A percentile compares a stretch with the other conserved stretches of the same genome.
Evolutionary conservation across 2,888 invertebrate genomes (phyloP).

Genomic region (Corythucha ciliata): DNA sequence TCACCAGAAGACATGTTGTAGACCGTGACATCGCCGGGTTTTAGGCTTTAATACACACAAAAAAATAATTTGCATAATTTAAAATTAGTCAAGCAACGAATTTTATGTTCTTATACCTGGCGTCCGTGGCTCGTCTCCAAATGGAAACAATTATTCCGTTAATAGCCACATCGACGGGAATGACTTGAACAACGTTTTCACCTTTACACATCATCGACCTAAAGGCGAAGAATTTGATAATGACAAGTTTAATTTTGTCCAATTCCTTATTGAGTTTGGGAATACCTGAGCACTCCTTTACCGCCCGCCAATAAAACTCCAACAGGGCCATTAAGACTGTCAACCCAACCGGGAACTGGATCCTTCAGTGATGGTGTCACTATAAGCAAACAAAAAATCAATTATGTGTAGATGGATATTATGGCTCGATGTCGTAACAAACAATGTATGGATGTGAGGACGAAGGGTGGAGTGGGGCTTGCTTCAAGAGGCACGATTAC

Average conservation of each 20-base stretch:
- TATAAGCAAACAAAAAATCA: constrained; percentile 42
- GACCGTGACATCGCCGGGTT: constrained; percentile 40
- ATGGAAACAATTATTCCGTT: constrained; percentile 69
- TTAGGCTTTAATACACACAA: neutral
- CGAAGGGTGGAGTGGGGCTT: too few species aligned
- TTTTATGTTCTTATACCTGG: constrained; percentile 2
- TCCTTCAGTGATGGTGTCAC: constrained; percentile 70
- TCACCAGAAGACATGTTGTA: constrained; percentile 70
- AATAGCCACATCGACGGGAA: constrained; percentile 71
- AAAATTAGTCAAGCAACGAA: neutral
- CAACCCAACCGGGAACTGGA: constrained; percentile 80
- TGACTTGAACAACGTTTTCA: constrained; percentile 53
- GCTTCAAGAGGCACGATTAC: too few species aligned
- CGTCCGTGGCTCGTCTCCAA: constrained; percentile 47
- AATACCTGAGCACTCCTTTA: constrained; percentile 67
- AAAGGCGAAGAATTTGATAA: too few species aligned
- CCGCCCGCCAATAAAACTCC: constrained; percentile 74
- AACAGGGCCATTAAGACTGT: constrained; percentile 83
- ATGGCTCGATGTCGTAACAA: too few species aligned
- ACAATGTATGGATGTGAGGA: too few species aligned
- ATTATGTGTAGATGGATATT: too few species aligned
- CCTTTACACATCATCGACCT: constrained; percentile 64
- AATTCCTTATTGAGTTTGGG: neutral
- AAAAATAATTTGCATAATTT: neutral
- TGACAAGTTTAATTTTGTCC: neutral